Evolutionary conservation across 2,113 vertebrate species (phyloP).

Genomic region (Montifringilla adamsi): DNA sequence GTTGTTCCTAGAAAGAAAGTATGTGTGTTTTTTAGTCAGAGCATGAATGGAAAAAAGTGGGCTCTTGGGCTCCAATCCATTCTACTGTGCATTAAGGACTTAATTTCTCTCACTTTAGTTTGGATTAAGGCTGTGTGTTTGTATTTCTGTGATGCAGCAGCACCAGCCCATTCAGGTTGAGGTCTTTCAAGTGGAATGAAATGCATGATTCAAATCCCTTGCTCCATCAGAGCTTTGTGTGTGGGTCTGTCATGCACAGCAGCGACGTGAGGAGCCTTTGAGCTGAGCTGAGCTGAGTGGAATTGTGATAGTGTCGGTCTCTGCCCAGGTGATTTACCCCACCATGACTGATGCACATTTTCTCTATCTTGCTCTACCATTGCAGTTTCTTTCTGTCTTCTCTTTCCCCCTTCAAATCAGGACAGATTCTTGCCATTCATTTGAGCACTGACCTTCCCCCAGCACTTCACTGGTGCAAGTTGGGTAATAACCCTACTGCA

Average conservation of each 20-base stretch:
- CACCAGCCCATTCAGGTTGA: background rate
- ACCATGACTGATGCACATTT: accelerated
- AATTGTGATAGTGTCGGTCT: background rate
- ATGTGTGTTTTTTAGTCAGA: conserved; percentile 18
- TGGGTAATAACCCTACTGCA: background rate
- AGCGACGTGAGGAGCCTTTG: accelerated
- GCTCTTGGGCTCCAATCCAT: conserved; percentile 19
- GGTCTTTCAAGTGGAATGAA: conserved; percentile 16
- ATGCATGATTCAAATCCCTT: conserved; percentile 3
- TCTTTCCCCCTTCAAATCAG: background rate
- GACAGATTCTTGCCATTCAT: background rate
- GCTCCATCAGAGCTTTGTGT: background rate
- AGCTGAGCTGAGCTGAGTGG: background rate
- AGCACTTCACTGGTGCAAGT: background rate
- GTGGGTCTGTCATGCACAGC: background rate
- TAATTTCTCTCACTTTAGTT: background rate
- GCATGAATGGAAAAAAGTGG: background rate
- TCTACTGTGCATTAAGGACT: background rate
- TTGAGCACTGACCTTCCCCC: background rate
- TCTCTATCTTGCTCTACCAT: background rate
- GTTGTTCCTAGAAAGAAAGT: background rate
- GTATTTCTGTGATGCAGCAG: background rate
- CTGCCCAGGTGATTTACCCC: background rate
- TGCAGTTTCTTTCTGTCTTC: background rate
- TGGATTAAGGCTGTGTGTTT: background rate